Evolutionary conservation across 2,888 invertebrate species (phyloP).

Genomic region (Cabera pusaria): DNA sequence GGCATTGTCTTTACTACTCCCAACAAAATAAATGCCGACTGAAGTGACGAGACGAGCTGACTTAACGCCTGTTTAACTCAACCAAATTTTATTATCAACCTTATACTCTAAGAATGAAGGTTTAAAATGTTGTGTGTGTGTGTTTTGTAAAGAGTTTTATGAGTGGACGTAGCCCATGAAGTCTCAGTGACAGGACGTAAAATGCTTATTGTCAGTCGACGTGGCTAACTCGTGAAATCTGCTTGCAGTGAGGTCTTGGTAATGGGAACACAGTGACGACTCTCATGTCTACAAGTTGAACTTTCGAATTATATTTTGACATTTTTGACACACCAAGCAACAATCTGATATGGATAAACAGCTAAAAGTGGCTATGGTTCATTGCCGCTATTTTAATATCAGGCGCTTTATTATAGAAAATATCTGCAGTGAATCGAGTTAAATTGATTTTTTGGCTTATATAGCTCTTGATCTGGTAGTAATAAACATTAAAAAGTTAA

Average conservation of each 20-base stretch:
- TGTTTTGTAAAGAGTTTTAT: constrained; percentile 61
- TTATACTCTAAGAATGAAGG: constrained; percentile 18
- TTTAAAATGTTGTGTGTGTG: constrained; percentile 18
- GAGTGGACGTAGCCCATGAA: constrained; percentile 65
- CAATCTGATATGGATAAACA: too few relatives aligned
- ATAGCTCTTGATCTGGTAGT: too few relatives aligned
- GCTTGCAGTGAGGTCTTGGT: constrained; percentile 61
- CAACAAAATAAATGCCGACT: constrained; percentile 59
- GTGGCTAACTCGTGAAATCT: constrained; percentile 79
- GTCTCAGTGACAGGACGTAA: constrained; percentile 66
- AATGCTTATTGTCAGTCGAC: constrained; percentile 76
- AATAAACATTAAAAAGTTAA: too few relatives aligned
- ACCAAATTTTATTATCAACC: constrained; percentile 19
- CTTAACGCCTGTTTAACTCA: constrained; percentile 50
- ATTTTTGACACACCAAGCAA: too few relatives aligned
- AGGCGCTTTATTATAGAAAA: too few relatives aligned
- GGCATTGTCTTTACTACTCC: constrained; percentile 42
- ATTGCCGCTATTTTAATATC: too few relatives aligned
- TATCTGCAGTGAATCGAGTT: too few relatives aligned
- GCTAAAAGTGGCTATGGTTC: too few relatives aligned
- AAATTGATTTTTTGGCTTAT: too few relatives aligned
- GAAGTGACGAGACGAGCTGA: constrained; percentile 58
- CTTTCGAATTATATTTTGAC: background rate
- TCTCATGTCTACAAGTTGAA: constrained; percentile 1
- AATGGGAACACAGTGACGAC: constrained; percentile 12